Conservation (phyloP, 2,113 vertebrate genomes). For the Corynorhinus townsendii region DNA sequence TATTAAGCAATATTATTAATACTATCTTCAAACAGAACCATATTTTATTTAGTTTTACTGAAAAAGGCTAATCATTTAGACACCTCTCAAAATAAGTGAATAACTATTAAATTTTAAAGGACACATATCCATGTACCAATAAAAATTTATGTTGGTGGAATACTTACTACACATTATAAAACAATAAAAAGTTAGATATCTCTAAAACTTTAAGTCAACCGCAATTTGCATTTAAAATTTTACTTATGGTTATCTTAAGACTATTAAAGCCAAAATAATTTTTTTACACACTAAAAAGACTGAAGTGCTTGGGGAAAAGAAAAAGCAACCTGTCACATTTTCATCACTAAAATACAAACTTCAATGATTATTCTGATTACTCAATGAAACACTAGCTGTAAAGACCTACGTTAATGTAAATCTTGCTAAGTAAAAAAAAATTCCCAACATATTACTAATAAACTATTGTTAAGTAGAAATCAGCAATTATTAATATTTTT, state of each 20-base stretch:
- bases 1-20: not conserved
- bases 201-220: constrained; percentile 16
- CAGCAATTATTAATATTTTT: constrained; percentile 43
- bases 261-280: not conserved
- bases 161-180: not conserved
- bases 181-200: not conserved
- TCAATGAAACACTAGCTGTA: constrained; percentile 3
- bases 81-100: constrained; percentile 6
- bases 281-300: not conserved
- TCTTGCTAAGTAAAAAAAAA: not conserved
- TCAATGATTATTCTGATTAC: not conserved
- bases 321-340: not conserved
- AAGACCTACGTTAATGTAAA: not conserved
- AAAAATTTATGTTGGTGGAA: not conserved
- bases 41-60: constrained; percentile 3
- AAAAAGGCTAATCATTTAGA: constrained; percentile 29
- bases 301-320: not conserved
- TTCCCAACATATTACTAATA: constrained; percentile 9
- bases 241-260: not conserved
- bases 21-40: not conserved
- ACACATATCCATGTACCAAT: not conserved
- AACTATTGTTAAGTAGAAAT: not conserved
- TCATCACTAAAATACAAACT: not conserved
- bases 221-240: not conserved
- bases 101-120: constrained; percentile 20